phyloP scores from a whole-genome alignment of 2,797 vertebrate species.

The Coluber constrictor region DNA sequence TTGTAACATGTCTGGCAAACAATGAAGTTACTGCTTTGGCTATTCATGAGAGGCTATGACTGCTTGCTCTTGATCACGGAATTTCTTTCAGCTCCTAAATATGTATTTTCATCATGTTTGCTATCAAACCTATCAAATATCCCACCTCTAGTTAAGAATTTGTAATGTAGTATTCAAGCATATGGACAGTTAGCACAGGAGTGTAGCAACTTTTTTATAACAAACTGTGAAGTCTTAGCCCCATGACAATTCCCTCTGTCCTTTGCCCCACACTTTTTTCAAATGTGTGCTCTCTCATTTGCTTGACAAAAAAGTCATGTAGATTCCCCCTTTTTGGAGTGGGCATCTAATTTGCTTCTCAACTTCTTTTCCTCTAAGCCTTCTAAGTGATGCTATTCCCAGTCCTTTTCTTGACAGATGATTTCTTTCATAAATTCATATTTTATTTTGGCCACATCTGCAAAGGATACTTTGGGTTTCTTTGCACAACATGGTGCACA shows the following conservation, averaged over 20 bases:
- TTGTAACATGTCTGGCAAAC: background rate
- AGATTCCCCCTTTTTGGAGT: background rate
- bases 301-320: background rate
- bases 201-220: background rate
- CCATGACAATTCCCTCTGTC: background rate
- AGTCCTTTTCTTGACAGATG: background rate
- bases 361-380: background rate
- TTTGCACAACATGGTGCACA: background rate
- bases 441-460: background rate
- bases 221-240: background rate
- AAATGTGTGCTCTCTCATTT: background rate
- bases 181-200: background rate
- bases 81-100: background rate
- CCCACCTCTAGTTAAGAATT: background rate
- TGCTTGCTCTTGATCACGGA: background rate
- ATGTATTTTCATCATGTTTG: background rate
- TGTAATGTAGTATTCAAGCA: background rate
- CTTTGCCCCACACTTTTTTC: background rate
- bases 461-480: background rate
- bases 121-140: background rate
- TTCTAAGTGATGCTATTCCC: background rate
- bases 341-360: background rate
- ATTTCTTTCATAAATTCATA: background rate
- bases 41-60: background rate
- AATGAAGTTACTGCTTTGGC: background rate